phyloP scores from a whole-genome alignment of 2,888 invertebrate species.

The Diabrotica balteata region DNA sequence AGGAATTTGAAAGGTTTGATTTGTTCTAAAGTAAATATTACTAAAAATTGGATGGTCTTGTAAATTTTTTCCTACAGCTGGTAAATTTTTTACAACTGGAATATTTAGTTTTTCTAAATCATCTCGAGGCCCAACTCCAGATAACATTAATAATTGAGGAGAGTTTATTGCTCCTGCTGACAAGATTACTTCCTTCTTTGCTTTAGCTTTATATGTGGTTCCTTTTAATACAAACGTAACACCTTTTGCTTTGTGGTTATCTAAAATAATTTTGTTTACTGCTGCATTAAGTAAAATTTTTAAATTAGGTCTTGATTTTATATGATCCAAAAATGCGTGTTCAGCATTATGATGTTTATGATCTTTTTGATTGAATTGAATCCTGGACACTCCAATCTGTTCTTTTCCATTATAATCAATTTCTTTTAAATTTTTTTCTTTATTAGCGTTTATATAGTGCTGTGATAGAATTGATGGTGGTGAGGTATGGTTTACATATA shows the following conservation, averaged over 20 bases:
- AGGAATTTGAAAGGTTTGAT: conserved; percentile 8
- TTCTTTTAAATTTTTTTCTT: conserved; percentile 49
- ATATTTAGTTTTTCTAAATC: conserved; percentile 22
- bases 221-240: conserved; percentile 61
- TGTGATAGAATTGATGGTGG: conserved; percentile 7
- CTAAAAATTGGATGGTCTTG: conserved; percentile 25
- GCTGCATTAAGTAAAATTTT: conserved; percentile 66
- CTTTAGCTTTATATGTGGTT: conserved; percentile 67
- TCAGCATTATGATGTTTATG: conserved; percentile 21
- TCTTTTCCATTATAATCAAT: conserved; percentile 25
- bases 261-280: conserved; percentile 30
- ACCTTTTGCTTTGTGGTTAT: conserved; percentile 17
- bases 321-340: conserved; percentile 21
- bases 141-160: conserved; percentile 32
- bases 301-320: conserved; percentile 27
- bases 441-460: conserved; percentile 58
- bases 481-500: conserved; percentile 52
- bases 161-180: conserved; percentile 60
- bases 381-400: conserved; percentile 19
- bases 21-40: conserved; percentile 20
- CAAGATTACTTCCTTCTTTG: conserved; percentile 68
- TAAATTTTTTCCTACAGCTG: conserved; percentile 30
- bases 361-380: conserved; percentile 27
- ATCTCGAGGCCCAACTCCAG: conserved; percentile 30
- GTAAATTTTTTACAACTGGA: conserved; percentile 15